Evolutionary conservation across 2,888 invertebrate species (phyloP).

Genomic region (Argyresthia albistria): DNA sequence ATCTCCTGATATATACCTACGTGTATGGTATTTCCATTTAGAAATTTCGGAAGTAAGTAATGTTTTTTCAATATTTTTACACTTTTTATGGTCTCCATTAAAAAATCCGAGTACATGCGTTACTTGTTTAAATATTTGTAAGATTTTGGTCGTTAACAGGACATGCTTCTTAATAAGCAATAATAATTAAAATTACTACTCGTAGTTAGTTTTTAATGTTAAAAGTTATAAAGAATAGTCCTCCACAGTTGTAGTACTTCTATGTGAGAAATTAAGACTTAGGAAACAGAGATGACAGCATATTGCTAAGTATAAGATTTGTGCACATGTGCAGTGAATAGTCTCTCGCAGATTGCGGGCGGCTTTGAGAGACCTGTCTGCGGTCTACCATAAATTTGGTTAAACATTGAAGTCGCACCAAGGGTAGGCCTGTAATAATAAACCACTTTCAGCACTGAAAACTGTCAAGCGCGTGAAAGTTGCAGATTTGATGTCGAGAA

Average conservation of each 20-base stretch:
- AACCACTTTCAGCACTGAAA: too few species aligned
- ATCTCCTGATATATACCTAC: slow-evolving; percentile 23
- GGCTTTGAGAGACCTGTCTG: too few species aligned
- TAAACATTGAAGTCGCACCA: too few species aligned
- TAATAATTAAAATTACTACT: slow-evolving; percentile 28
- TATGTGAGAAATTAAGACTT: background rate
- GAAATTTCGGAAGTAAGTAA: slow-evolving; percentile 33
- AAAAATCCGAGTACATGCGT: slow-evolving; percentile 31
- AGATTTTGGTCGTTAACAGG: slow-evolving; percentile 35
- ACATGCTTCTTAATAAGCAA: slow-evolving; percentile 36
- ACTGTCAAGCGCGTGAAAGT: too few species aligned
- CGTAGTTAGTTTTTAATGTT: slow-evolving; percentile 35
- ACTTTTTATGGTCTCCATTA: slow-evolving; percentile 33
- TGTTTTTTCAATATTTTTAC: slow-evolving; percentile 30
- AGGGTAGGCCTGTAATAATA: too few species aligned
- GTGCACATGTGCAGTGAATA: too few species aligned
- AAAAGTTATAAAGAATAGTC: background rate
- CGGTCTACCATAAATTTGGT: too few species aligned
- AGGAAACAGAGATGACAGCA: background rate
- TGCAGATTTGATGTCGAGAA: too few species aligned
- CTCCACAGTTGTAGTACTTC: too few species aligned
- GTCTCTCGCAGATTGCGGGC: too few species aligned
- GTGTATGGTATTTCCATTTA: slow-evolving; percentile 37
- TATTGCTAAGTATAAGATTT: too few species aligned
- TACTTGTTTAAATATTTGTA: slow-evolving; percentile 37